Evolutionary conservation across 2,113 vertebrate genomes (phyloP).

Genomic region (Dinomys branickii): DNA sequence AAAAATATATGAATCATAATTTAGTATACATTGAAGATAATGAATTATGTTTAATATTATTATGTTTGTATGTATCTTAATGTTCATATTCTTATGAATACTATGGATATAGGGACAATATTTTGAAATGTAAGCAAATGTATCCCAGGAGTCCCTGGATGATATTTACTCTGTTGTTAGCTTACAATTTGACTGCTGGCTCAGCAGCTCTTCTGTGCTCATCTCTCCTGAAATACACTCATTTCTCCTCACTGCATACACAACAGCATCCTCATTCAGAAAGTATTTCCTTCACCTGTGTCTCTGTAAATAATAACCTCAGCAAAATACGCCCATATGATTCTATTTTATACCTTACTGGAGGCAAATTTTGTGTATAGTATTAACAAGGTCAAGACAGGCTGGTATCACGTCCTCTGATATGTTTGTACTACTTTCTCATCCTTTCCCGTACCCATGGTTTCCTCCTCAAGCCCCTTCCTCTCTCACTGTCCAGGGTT

Average conservation of each 20-base stretch:
- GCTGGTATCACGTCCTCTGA: not conserved
- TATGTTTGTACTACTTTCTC: not conserved
- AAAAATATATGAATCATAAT: not conserved
- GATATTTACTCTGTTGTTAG: not conserved
- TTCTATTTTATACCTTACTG: not conserved
- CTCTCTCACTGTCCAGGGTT: not conserved
- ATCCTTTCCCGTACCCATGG: not conserved
- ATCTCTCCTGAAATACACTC: not conserved
- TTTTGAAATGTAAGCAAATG: not conserved
- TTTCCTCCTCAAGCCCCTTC: not conserved
- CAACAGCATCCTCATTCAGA: not conserved
- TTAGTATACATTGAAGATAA: not conserved
- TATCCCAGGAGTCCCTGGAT: not conserved
- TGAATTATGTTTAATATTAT: constrained; percentile 31
- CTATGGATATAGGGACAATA: not conserved
- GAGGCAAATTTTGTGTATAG: not conserved
- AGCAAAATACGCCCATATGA: not conserved
- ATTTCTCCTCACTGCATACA: not conserved
- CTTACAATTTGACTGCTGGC: not conserved
- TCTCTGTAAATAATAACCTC: not conserved
- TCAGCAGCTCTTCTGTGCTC: not conserved
- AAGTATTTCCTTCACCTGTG: not conserved
- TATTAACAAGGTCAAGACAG: not conserved
- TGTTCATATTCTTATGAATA: not conserved
- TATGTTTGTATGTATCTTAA: constrained; percentile 25